Conservation (phyloP, 2,888 invertebrate genomes). For the Fragum sueziense region DNA sequence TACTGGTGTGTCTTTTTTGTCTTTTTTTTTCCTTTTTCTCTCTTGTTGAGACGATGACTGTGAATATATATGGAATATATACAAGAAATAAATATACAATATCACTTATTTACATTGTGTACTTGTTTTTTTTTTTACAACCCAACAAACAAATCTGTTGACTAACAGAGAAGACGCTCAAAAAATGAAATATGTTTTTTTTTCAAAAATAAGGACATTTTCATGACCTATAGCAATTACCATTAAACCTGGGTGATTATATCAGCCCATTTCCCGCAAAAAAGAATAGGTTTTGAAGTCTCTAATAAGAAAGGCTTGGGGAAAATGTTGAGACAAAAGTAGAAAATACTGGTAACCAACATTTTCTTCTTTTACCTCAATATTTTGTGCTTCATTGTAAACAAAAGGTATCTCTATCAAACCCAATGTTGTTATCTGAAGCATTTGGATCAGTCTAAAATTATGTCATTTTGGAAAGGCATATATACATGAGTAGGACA, state of each 20-base stretch:
- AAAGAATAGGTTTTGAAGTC: neutral
- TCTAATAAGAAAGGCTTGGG: too few relatives aligned
- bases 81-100: slow-evolving; percentile 25
- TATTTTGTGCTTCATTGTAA: too few relatives aligned
- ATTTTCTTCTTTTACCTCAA: too few relatives aligned
- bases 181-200: too few relatives aligned
- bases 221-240: neutral
- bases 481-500: too few relatives aligned
- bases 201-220: neutral
- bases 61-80: slow-evolving; percentile 33
- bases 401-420: neutral
- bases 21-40: neutral
- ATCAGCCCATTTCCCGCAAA: neutral
- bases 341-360: too few relatives aligned
- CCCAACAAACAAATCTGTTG: neutral
- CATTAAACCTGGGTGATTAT: neutral
- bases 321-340: too few relatives aligned
- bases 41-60: slow-evolving; percentile 6
- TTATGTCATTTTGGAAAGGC: too few relatives aligned
- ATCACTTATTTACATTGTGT: slow-evolving; percentile 21
- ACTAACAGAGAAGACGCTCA: too few relatives aligned
- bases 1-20: slow-evolving; percentile 24
- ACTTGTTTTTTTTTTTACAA: slow-evolving; percentile 32
- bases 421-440: neutral
- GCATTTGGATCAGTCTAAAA: too few relatives aligned